Base-by-base conservation (phyloP, 2,888 invertebrate genomes). In the Conchocele bisecta region DNA sequence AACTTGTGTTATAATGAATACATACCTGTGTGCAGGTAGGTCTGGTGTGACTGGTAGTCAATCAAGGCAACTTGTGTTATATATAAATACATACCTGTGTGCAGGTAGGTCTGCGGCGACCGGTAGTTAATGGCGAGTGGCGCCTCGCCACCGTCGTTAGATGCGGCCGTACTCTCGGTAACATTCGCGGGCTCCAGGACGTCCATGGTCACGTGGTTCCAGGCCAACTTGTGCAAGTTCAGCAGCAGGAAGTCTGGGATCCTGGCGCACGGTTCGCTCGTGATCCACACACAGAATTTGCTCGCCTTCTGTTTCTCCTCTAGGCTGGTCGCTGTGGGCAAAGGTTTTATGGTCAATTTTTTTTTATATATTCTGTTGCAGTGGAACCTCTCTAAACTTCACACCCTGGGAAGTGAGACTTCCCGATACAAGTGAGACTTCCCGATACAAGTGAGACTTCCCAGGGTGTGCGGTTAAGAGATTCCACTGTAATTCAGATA, bases 231-330 rank as follows among this genome's bases (percentile, higher is more conserved):
- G 72, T 86, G 84, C 0, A 89, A 75, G 41, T 77, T 77, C 53
- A 84, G 82, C 9, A 89, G 71, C 57, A 89, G 75, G 61, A 81
- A 83, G 20, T 79, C 51, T 1, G 89, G 87, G 1, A 89, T 75
- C 22, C 54, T 57, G 5, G 68, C 58, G 59, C 82, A 79, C 2
- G 87, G 85, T 54, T 88, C 86, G 51, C 83, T 81, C 4, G 88
- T 88, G 57, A 90, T 77, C 88, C 88, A 89, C 5, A 88, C 82
- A 70, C 86, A 86, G 72, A 86, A 87, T 56, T 82, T 83, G 57
- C 79, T 81, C 26, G 64, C 41, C 57, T 81, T 82, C 58, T 79
- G 71, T 39, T 79, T 80, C 37, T 84, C 83, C 26, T 80, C 81
- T 9, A 79, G 75, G 39, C 77, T 73, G 56, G 53, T 82, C 26